Evolutionary conservation across 1,140 invertebrate species (phyloP), one percentile per base, ranked within the genome.

Genomic region (Brachystomella parvula): DNA sequence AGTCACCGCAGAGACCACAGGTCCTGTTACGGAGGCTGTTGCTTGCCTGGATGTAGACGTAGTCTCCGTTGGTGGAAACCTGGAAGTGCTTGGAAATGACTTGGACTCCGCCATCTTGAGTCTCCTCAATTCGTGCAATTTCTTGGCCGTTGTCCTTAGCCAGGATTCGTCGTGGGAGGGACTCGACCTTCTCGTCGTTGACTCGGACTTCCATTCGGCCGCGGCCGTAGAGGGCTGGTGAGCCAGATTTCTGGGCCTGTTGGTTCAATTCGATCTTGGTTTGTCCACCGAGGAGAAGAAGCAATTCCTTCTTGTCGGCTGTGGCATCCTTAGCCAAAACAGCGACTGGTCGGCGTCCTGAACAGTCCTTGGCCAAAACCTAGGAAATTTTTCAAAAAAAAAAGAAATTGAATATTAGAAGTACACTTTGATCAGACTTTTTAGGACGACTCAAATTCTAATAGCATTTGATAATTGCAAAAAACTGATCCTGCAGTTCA

Each of bases 1-100:
- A 71, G 49, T 73, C 68, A 31, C 72, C 72, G 47, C 72, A 73
- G 28, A 73, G 47, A 32, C 72, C 72, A 47, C 69, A 69, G 56
- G 72, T 73, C 2, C 58, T 29, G 67, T 73, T 73, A 17, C 67
- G 61, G 49, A 62, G 63, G n/a, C 2, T 17, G 12, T 68, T 47
- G 32, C 33, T 19, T 6, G 29, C 63, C 58, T 47, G 66, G 56
- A 73, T 29, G 33, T 67, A 26, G 57, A 73, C 57, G 9, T 60
- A 49, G 3, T 65, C 26, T 44, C 67, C 69, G 29, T 73, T 70
- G 47, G 57, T 47, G 35, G 67, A 64, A 29, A 73, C 62, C 21
- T 69, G 47, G 44, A 71, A 60, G 12, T 61, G 61, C 17, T 58
- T 24, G 2, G 60, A 53, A 24, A 69, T 49, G 49, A 73, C 28